Conservation (phyloP, 35 echinoderm and acorn worm species). For the Heliocidaris erythrogramma region DNA sequence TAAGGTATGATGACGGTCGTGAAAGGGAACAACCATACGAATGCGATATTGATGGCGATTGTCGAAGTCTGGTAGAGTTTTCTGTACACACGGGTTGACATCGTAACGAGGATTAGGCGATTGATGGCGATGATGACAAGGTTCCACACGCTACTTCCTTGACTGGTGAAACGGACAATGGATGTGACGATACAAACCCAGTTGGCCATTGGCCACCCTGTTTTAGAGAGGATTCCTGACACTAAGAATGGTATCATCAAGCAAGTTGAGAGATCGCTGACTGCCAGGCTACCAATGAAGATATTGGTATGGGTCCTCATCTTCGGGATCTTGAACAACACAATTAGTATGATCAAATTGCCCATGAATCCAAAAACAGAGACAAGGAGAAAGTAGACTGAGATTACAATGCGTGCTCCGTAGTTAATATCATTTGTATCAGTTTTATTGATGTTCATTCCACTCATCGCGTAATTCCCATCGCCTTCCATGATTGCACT, state of each 20-base stretch:
- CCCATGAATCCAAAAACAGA: neutral
- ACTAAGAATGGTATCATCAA: neutral
- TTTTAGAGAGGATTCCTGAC: neutral
- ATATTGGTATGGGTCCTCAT: neutral
- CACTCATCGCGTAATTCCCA: no score
- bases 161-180: neutral
- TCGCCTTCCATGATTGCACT: no score
- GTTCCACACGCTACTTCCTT: neutral
- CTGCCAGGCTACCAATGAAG: neutral
- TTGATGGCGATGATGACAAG: neutral
- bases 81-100: neutral
- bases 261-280: neutral
- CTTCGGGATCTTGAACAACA: neutral
- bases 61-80: neutral
- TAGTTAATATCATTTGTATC: neutral
- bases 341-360: neutral
- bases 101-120: neutral
- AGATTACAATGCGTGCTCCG: neutral
- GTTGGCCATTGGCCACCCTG: neutral
- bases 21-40: neutral
- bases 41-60: neutral
- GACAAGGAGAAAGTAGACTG: neutral
- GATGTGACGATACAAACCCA: neutral
- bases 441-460: neutral
- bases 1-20: neutral